These are phyloP conservation scores for Cybosia mesomella DNA, from an alignment of 2,888 invertebrate species.

Conservation along the genomic window DNA sequence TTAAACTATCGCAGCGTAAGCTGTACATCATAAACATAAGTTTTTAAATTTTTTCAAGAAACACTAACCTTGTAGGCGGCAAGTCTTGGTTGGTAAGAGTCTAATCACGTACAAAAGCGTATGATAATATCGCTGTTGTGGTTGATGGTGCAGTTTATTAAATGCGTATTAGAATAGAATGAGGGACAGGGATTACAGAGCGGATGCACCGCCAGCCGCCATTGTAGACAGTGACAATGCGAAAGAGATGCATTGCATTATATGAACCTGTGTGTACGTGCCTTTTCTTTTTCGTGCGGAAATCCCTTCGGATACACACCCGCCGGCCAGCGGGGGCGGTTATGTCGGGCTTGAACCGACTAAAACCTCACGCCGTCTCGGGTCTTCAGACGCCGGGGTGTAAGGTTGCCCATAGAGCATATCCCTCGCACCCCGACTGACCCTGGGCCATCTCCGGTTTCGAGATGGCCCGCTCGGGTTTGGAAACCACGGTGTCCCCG, in stretches of 20 bases:
- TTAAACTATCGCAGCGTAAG: slow-evolving; percentile 31
- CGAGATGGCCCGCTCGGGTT: too few species aligned
- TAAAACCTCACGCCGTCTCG: too few species aligned
- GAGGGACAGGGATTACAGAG: slow-evolving; percentile 63
- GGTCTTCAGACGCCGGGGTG: too few species aligned
- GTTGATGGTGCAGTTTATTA: slow-evolving; percentile 58
- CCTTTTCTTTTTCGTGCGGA: too few species aligned
- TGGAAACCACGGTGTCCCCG: too few species aligned
- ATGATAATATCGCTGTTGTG: slow-evolving; percentile 56
- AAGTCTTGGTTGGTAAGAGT: slow-evolving; percentile 51
- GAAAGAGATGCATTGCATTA: slow-evolving; percentile 69
- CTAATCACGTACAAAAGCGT: slow-evolving; percentile 55
- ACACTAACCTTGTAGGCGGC: slow-evolving; percentile 38
- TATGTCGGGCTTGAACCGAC: too few species aligned
- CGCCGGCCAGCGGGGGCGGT: too few species aligned
- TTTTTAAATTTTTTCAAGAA: slow-evolving; percentile 39
- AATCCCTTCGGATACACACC: too few species aligned
- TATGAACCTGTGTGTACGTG: slow-evolving; percentile 58
- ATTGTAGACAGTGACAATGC: slow-evolving; percentile 69
- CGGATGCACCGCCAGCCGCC: slow-evolving; percentile 56
- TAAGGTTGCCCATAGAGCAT: too few species aligned
- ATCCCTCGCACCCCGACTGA: too few species aligned
- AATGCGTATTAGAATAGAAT: slow-evolving; percentile 65
- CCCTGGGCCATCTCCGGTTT: too few species aligned
- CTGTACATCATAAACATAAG: slow-evolving; percentile 31